Evolutionary conservation across 2,888 invertebrate genomes (phyloP), one percentile per base, ranked within the genome.

Genomic region (Drosophila subsilvestris): DNA sequence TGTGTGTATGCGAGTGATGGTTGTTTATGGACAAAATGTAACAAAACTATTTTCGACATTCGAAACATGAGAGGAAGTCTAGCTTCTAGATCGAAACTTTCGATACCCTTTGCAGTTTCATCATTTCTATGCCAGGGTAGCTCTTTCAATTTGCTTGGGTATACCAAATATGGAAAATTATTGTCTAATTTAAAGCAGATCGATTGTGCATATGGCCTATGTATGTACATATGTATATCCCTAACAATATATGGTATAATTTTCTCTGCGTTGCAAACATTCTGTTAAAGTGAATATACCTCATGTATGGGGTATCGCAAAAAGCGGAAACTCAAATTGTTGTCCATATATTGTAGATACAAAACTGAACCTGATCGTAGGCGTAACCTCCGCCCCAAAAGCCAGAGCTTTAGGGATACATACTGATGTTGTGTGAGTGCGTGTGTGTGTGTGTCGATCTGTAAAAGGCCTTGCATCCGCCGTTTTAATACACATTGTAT

Each of bases 401-500:
- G 32, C 20, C 37, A 37, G 18, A 42, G 48, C 44, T 54, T 27
- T 14, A 47, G 32, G 17, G 29, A 27, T 18, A 17, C 20, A 45
- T 18, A 25, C 27, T 2, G 27, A 8, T n/a, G 37, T 7, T 37
- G 37, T 37, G 37, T 14, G 37, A 14, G 37, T 37, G 14, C 37
- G 37, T 37, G 37, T n/a, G 37, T 17, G 48, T 44, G n/a, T 49
- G 32, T 57, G 45, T 42, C 22, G 48, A 17, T 50, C 37, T 73
- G 50, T 82, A 79, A 71, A 86, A 63, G 87, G 85, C 71, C 42
- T 65, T 71, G 85, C 81, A 86, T 81, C 87, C 81, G 81, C 68
- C 66, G 71, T 53, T 83, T 72, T 83, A 54, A 50, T 59, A 53
- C 63, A 70, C 74, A 74, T 78, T 62, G 73, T 72, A 29, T 48